Evolutionary conservation across 2,797 vertebrate genomes (phyloP).

Genomic region (Sebastes goodei): DNA sequence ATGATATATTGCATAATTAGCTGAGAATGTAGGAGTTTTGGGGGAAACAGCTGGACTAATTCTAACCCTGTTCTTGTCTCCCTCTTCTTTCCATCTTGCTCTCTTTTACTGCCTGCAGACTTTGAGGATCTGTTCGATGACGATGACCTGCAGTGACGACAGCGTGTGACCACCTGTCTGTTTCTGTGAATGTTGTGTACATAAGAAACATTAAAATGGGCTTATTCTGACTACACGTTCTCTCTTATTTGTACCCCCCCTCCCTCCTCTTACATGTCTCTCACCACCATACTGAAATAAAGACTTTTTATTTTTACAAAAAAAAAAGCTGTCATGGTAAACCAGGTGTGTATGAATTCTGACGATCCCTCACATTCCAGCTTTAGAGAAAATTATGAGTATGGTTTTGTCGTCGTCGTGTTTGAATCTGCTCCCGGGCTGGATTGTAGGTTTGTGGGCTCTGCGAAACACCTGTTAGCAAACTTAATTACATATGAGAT

Average conservation of each 20-base stretch:
- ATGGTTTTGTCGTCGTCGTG: conserved; percentile 76
- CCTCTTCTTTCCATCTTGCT: not conserved
- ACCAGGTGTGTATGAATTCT: conserved; percentile 81
- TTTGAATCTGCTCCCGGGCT: conserved; percentile 72
- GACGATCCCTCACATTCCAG: conserved; percentile 76
- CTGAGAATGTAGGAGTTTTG: not conserved
- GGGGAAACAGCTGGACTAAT: conserved; percentile 11
- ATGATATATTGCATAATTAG: not conserved
- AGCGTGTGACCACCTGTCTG: not conserved
- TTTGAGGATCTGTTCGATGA: conserved; percentile 86
- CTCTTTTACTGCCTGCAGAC: conserved; percentile 59
- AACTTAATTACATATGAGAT: conserved; percentile 80
- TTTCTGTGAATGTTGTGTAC: conserved; percentile 28
- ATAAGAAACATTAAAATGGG: conserved; percentile 18
- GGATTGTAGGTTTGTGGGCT: conserved; percentile 80
- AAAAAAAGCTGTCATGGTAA: conserved; percentile 26
- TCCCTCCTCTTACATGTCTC: conserved; percentile 2
- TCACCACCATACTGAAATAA: conserved; percentile 67
- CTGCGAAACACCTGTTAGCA: conserved; percentile 80
- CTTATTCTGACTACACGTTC: not conserved
- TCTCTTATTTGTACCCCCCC: conserved; percentile 33
- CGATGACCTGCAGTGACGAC: conserved; percentile 82
- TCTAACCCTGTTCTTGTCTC: conserved; percentile 4
- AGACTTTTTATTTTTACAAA: conserved; percentile 53
- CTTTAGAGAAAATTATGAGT: conserved; percentile 76